Conservation (phyloP, 2,113 vertebrate species). For the Paedocypris sp. region DNA sequence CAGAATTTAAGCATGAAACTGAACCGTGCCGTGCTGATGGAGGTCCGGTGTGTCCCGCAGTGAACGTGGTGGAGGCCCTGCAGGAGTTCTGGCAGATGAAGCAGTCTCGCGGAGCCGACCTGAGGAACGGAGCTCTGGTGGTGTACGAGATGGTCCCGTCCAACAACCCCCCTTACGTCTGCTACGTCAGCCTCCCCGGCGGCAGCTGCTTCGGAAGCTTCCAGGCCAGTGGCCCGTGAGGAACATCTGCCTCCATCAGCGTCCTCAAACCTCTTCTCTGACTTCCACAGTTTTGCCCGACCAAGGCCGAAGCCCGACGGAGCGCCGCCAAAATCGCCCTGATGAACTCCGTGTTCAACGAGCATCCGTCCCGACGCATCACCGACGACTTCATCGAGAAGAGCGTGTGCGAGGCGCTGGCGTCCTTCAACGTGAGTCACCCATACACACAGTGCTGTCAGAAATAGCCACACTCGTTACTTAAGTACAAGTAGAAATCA, state of each 20-base stretch:
- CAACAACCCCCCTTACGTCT: constrained; percentile 87
- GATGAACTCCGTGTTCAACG: constrained; percentile 97
- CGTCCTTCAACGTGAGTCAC: constrained; percentile 85
- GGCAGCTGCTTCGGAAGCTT: constrained; percentile 98
- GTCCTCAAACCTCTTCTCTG: neutral
- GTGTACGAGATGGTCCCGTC: constrained; percentile 97
- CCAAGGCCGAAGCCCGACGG: constrained; percentile 86
- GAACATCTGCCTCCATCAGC: neutral
- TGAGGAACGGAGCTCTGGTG: constrained; percentile 92
- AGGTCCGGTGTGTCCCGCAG: constrained; percentile 44
- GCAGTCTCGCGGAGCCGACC: constrained; percentile 82
- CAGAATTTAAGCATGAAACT: too few relatives aligned
- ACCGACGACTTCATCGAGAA: constrained; percentile 96
- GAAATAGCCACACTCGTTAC: too few relatives aligned
- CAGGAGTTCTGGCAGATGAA: constrained; percentile 99
- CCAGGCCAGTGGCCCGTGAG: constrained; percentile 67
- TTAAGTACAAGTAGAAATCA: too few relatives aligned
- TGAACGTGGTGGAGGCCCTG: constrained; percentile 94
- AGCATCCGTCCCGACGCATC: constrained; percentile 90
- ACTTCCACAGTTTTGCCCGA: constrained; percentile 81
- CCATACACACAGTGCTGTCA: too few relatives aligned
- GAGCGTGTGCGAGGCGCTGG: constrained; percentile 86
- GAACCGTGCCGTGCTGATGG: too few relatives aligned
- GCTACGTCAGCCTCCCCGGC: constrained; percentile 89
- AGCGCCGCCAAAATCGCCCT: constrained; percentile 94